Conservation (phyloP, 2,113 vertebrate genomes). For the Protobothrops mucrosquamatus region DNA sequence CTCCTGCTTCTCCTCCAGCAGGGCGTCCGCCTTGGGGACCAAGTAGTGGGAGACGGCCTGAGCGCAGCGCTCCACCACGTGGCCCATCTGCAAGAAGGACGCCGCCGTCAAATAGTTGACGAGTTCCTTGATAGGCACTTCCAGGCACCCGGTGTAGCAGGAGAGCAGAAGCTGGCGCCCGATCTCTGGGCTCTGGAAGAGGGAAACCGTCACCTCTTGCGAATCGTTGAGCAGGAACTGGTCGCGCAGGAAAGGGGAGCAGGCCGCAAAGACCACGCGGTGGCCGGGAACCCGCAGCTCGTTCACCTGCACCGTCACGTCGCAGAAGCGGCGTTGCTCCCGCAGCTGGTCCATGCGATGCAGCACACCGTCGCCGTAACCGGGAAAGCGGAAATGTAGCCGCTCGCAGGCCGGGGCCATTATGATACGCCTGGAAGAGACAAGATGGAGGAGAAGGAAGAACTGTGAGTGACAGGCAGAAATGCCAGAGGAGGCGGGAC, state of each 20-base stretch:
- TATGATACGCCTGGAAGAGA: neutral
- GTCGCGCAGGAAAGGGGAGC: constrained; percentile 69
- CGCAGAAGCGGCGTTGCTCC: constrained; percentile 62
- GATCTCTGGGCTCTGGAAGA: constrained; percentile 57
- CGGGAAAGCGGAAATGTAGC: constrained; percentile 57
- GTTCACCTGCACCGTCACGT: constrained; percentile 61
- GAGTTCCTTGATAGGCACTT: constrained; percentile 65
- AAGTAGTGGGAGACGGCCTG: constrained; percentile 64
- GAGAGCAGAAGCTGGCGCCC: constrained; percentile 64
- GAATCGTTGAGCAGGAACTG: constrained; percentile 68
- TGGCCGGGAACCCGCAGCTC: constrained; percentile 61
- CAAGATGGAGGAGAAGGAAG: neutral
- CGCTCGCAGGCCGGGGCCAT: constrained; percentile 45
- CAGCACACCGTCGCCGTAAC: constrained; percentile 58
- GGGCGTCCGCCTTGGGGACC: constrained; percentile 39
- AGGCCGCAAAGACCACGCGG: constrained; percentile 68
- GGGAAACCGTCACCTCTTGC: constrained; percentile 52
- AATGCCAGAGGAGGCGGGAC: neutral
- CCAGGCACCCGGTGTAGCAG: constrained; percentile 69
- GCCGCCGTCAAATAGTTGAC: constrained; percentile 68
- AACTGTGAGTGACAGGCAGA: neutral
- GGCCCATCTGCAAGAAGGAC: constrained; percentile 68
- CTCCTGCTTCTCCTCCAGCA: neutral
- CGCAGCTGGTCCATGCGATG: constrained; percentile 64
- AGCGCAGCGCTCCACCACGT: constrained; percentile 66